Percentiles rank a stretch among this genome's conserved stretches.
Evolutionary conservation across 2,888 invertebrate genomes (phyloP).

Genomic region (Biston stratarius): DNA sequence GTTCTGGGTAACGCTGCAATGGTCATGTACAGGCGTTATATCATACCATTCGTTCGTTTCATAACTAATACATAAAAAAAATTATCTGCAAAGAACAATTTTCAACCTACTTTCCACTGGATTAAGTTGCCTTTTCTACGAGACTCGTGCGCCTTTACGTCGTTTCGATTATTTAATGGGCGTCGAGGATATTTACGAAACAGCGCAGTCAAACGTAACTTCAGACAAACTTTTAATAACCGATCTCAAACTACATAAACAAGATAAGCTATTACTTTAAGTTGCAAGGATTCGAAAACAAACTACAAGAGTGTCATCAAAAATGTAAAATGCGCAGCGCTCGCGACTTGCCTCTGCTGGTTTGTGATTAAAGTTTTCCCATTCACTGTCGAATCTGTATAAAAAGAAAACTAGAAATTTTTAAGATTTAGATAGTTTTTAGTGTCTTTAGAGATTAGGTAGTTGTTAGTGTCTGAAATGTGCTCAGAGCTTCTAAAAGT

Average conservation of each 20-base stretch:
- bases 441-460: no score
- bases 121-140: no score
- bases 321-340: conserved; percentile 34
- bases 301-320: conserved; percentile 36
- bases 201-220: background rate
- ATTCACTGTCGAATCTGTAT: conserved; percentile 58
- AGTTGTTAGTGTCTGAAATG: no score
- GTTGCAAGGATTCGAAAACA: conserved; percentile 21
- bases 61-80: no score
- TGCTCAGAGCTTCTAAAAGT: background rate
- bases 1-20: no score
- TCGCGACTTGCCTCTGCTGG: conserved; percentile 13
- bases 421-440: no score
- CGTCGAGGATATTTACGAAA: background rate
- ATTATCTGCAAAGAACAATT: no score
- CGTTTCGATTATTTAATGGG: background rate
- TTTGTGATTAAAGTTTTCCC: conserved; percentile 54
- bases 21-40: no score
- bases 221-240: background rate
- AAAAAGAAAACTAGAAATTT: conserved; percentile 38
- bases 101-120: no score
- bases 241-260: conserved; percentile 16
- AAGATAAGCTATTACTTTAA: conserved; percentile 14
- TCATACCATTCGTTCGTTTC: no score
- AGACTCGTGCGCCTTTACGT: no score